phyloP scores from a whole-genome alignment of 2,888 invertebrate genomes.

The Catocala fraxini region DNA sequence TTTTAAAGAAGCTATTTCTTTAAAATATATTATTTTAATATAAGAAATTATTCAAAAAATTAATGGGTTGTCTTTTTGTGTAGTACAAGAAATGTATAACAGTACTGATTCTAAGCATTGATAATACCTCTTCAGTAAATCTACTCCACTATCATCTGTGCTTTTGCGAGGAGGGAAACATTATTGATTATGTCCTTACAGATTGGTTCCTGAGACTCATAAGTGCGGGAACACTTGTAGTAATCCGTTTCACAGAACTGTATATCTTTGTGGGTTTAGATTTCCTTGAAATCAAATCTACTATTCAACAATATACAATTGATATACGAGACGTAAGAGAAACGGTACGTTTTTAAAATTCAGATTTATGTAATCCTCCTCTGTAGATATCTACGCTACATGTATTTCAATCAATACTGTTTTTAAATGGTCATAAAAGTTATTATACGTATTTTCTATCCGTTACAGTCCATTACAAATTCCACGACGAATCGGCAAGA shows the following conservation, averaged over 20 bases:
- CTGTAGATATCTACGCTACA: neutral
- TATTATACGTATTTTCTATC: slow-evolving; percentile 14
- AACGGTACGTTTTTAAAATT: neutral
- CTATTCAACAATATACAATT: neutral
- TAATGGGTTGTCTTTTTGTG: too few relatives aligned
- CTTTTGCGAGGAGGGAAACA: too few relatives aligned
- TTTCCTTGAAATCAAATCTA: neutral
- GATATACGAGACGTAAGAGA: neutral
- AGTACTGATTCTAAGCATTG: too few relatives aligned
- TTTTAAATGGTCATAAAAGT: slow-evolving; percentile 9
- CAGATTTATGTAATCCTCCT: too few relatives aligned
- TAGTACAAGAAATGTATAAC: too few relatives aligned
- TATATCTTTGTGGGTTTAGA: neutral
- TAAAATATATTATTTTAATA: too few relatives aligned
- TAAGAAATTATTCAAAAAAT: too few relatives aligned
- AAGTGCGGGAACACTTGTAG: neutral
- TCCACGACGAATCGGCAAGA: slow-evolving; percentile 5
- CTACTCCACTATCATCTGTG: too few relatives aligned
- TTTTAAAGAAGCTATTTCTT: too few relatives aligned
- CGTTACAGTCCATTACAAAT: slow-evolving; percentile 11
- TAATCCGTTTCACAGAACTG: neutral
- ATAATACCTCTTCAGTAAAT: too few relatives aligned
- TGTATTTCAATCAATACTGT: slow-evolving; percentile 2
- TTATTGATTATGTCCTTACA: neutral
- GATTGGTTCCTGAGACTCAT: neutral